Evolutionary conservation across 2,113 vertebrate genomes (phyloP), one percentile per base, ranked within the genome.

Genomic region (Brachyhypopomus occidentalis): DNA sequence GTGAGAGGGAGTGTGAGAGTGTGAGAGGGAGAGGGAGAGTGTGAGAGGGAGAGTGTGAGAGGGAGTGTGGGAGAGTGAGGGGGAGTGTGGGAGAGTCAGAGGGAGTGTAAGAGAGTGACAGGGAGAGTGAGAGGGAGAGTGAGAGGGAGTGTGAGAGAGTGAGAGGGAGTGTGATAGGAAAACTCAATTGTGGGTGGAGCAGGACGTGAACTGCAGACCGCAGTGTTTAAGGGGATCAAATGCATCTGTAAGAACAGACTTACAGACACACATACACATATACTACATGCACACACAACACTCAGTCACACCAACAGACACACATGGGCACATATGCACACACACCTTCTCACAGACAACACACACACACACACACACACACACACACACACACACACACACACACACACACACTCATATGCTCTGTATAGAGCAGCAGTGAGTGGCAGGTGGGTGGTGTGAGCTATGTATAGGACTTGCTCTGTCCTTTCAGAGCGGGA

Each of bases 391-490:
- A 23, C 22, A 9, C 34, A 23, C 7, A 38, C 59, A 76, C 12
- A 58, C 74, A 30, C 62, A 62, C 22, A 36, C 16, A 27, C 72
- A 64, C 22, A 38, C 19, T 19, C 64, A 14, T 41, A 7, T 2
- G 0, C 36, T 23, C 56, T 63, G 17, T 25, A 66, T 38, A 52
- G 77, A 83, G 12, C 20, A 60, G 38, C 48, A 59, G 41, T 69
- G 79, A 82, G 19, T 79, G 76, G 22, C 79, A 70, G 71, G 75
- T 82, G 75, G 76, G 72, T 58, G 80, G 63, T 77, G 77, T 79
- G 72, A 66, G 77, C 63, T 52, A 70, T 63, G 34, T 77, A 62
- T 64, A 58, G 75, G 66, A 63, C 25, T 36, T 36, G 64, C 16
- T 17, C 55, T 41, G 48, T 48, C 69, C 62, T 77, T 76, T 20